A percentile compares a stretch with the other conserved stretches of the same genome.
Conservation (phyloP, 2,888 invertebrate species). For the Abrostola triplasia region DNA sequence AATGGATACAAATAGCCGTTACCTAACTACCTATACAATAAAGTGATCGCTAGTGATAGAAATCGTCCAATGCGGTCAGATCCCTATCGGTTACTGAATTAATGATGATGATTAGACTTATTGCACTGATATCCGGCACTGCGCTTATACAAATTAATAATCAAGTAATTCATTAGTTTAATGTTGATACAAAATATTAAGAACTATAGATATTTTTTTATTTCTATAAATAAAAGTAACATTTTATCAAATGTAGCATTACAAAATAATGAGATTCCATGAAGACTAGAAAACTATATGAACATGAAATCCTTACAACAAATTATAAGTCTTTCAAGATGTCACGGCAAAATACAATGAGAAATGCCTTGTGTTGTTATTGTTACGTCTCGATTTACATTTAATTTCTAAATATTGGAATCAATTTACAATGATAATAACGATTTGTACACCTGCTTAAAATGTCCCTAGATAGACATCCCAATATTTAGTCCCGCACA, state of each 20-base stretch:
- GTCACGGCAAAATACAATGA: conserved; percentile 84
- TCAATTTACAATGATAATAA: conserved; percentile 83
- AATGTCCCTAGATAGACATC: conserved; percentile 80
- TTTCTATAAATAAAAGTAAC: conserved; percentile 72
- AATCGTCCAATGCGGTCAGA: conserved; percentile 61
- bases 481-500: conserved; percentile 83
- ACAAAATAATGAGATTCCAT: conserved; percentile 86
- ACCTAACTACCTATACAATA: conserved; percentile 43
- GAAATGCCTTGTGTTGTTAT: conserved; percentile 83
- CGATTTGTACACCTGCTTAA: conserved; percentile 85
- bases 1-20: conserved; percentile 48
- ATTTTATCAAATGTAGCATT: conserved; percentile 77
- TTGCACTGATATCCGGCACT: conserved; percentile 72
- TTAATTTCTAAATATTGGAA: conserved; percentile 86
- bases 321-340: conserved; percentile 87
- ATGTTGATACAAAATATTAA: conserved; percentile 73
- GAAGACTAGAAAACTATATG: conserved; percentile 88
- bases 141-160: conserved; percentile 63
- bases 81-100: conserved; percentile 59
- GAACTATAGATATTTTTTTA: conserved; percentile 66
- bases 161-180: conserved; percentile 61
- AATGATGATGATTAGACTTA: conserved; percentile 62
- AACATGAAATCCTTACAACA: conserved; percentile 87
- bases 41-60: conserved; percentile 38
- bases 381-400: conserved; percentile 74